Conservation (phyloP, 2,113 vertebrate genomes). For the Eudyptes chrysolophus region DNA sequence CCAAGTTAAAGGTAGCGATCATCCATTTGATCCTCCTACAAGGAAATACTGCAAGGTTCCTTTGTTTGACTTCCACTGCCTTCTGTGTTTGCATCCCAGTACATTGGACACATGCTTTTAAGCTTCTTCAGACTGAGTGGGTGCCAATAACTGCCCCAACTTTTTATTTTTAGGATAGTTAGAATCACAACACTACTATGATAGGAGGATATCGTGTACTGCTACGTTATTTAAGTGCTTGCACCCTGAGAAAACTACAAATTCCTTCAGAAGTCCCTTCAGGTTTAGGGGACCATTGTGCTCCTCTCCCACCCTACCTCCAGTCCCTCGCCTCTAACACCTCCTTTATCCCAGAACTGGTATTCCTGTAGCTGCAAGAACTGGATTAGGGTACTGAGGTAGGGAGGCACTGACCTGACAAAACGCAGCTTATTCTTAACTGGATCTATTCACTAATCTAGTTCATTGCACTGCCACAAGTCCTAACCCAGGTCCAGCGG, state of each 20-base stretch:
- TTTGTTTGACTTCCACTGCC: background rate
- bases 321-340: background rate
- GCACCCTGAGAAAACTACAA: background rate
- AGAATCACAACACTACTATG: background rate
- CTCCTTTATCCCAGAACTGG: background rate
- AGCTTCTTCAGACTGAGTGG: background rate
- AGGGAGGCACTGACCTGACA: background rate
- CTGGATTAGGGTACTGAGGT: background rate
- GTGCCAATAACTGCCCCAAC: background rate
- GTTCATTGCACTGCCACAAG: background rate
- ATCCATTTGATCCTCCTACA: background rate
- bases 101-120: background rate
- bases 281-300: background rate
- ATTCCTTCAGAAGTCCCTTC: background rate
- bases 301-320: background rate
- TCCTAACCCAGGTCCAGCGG: accelerated
- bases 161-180: background rate
- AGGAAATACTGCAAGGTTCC: background rate
- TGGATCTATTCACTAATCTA: background rate
- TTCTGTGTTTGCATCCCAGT: background rate
- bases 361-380: background rate
- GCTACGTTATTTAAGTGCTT: background rate
- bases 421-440: background rate
- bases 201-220: background rate
- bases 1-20: background rate